Conservation (phyloP, 1,140 invertebrate genomes). For the Agrypnia vestita region DNA sequence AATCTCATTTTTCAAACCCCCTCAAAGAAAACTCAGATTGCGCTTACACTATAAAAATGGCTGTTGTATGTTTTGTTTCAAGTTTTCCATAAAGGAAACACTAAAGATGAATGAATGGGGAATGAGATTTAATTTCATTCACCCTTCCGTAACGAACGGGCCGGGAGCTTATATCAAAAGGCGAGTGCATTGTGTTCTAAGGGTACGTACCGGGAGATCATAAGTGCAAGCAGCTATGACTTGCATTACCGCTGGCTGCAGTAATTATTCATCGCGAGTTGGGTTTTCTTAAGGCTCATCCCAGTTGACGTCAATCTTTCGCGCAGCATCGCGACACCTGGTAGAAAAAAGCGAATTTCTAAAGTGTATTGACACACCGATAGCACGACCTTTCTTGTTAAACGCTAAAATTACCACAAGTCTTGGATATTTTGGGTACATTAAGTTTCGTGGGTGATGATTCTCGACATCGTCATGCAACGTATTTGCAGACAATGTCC, state of each 20-base stretch:
- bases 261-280: constrained; percentile 52
- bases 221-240: constrained; percentile 49
- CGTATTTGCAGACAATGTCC: too few species aligned
- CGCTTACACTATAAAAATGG: constrained; percentile 17
- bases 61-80: constrained; percentile 37
- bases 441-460: too few species aligned
- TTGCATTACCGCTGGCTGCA: constrained; percentile 46
- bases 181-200: constrained; percentile 39
- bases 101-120: constrained; percentile 54
- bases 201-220: constrained; percentile 30
- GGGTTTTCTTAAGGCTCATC: neutral
- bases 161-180: constrained; percentile 46
- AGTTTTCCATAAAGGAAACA: constrained; percentile 42
- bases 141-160: constrained; percentile 39
- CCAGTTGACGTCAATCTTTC: neutral
- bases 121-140: constrained; percentile 56
- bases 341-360: neutral
- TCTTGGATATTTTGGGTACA: too few species aligned
- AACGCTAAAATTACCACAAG: neutral
- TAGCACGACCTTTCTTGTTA: neutral
- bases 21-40: constrained; percentile 25
- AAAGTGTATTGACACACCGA: neutral
- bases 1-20: constrained; percentile 26
- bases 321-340: too few species aligned
- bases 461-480: too few species aligned